Base-by-base conservation (phyloP, 2,113 vertebrate genomes). In the Brachyistius frenatus region DNA sequence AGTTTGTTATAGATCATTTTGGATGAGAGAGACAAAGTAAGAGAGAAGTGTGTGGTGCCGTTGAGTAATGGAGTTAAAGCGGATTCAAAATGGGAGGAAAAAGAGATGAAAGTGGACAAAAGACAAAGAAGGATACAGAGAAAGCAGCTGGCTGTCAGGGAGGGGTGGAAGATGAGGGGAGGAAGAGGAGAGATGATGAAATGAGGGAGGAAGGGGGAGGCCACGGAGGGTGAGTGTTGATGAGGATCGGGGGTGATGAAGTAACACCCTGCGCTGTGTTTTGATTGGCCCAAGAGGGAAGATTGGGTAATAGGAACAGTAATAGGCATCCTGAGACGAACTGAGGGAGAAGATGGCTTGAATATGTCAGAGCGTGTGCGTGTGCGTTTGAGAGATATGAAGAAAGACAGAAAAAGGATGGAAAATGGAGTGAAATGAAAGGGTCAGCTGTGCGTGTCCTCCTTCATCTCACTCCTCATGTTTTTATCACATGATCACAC, bases 231-330 rank as follows among this genome's bases (percentile, higher is more conserved):
- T 30, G 57, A 72, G 69, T 35, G 66, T 50, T 77, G 84, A 87
- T 53, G 74, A 78, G 83, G 31, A 72, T 67, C 56, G 3, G 73
- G 46, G 74, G 61, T 76, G 88, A 85, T 90, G 86, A 88, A 81
- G 83, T 86, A 81, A 89, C 74, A 80, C 52, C 36, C 61, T 73
- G 9, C 0, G 6, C 37, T 41, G 55, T 76, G 71, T 89, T 88
- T 88, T 88, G 70, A 86, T 82, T 84, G 80, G 76, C 82, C 72
- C 65, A 9, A 56, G 14, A 66, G 73, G 73, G 68, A 32, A 77
- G 81, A 87, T 88, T 35, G n/a, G 49, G 64, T 88, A 79, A 80
- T 83, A 32, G 64, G 23, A 71, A 61, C 33, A 72, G 36, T 74
- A 65, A 85, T 71, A 63, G 68, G 30, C 60, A 36, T 63, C 73